Conservation (phyloP, 2,888 invertebrate species). For the Augiades crinisus region DNA sequence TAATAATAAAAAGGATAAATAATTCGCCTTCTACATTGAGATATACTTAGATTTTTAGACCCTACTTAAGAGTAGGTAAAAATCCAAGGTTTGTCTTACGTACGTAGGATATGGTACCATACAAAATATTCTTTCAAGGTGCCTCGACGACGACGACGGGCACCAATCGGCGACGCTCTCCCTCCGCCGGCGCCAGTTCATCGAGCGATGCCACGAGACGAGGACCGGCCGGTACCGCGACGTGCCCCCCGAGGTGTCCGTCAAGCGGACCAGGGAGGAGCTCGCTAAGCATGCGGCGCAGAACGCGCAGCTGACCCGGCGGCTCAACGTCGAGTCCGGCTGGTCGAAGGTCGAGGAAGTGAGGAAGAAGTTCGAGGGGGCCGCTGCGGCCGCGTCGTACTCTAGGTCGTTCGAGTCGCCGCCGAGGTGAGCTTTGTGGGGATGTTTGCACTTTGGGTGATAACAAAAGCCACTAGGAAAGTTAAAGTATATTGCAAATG, state of each 20-base stretch:
- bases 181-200: conserved; percentile 68
- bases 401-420: conserved; percentile 73
- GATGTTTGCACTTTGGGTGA: too few relatives aligned
- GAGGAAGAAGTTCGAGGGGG: conserved; percentile 71
- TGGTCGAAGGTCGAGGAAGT: conserved; percentile 78
- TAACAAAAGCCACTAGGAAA: too few relatives aligned
- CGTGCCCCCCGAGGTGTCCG: conserved; percentile 65
- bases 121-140: conserved; percentile 48
- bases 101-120: too few relatives aligned
- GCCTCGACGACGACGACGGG: conserved; percentile 61
- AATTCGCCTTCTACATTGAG: too few relatives aligned
- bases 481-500: too few relatives aligned
- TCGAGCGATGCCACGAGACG: conserved; percentile 73
- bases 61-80: too few relatives aligned
- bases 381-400: conserved; percentile 53
- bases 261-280: conserved; percentile 67
- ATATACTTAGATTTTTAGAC: too few relatives aligned
- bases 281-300: conserved; percentile 70
- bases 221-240: conserved; percentile 56
- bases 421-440: conserved; percentile 53
- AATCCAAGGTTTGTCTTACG: too few relatives aligned
- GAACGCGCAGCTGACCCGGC: conserved; percentile 59
- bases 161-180: conserved; percentile 57
- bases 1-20: too few relatives aligned
- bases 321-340: conserved; percentile 73